phyloP scores from a whole-genome alignment of 2,113 vertebrate species.

The Gallinago jamesoni region DNA sequence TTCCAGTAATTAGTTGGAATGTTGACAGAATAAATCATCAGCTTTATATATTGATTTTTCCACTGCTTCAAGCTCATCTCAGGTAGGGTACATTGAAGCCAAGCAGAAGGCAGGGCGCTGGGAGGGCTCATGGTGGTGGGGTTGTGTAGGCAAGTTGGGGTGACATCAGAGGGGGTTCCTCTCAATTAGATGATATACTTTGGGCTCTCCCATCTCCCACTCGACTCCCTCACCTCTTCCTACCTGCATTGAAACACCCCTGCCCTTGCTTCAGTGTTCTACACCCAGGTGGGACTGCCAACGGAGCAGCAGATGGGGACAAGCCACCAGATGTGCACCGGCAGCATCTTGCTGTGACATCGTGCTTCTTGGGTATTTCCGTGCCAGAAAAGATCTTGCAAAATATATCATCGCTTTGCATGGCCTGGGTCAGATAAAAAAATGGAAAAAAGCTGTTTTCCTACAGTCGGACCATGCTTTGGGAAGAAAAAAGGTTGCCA shows the following conservation, averaged over 20 bases:
- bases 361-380: neutral
- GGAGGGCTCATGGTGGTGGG: rapidly evolving
- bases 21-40: neutral
- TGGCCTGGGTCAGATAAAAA: neutral
- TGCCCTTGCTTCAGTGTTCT: neutral
- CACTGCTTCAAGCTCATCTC: neutral
- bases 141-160: no score
- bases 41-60: neutral
- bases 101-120: neutral
- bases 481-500: neutral
- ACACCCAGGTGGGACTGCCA: neutral
- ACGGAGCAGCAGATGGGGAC: neutral
- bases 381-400: neutral
- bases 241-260: no score
- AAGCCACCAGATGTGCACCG: neutral
- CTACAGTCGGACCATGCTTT: neutral
- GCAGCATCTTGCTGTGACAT: rapidly evolving
- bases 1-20: neutral
- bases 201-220: neutral
- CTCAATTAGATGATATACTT: neutral
- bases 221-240: neutral
- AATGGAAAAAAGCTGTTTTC: neutral
- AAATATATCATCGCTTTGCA: neutral
- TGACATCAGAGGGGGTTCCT: no score
- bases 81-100: rapidly evolving